Percentiles rank a stretch among this genome's conserved stretches.
Conservation (phyloP, 2,888 invertebrate genomes). For the Selenia dentaria region DNA sequence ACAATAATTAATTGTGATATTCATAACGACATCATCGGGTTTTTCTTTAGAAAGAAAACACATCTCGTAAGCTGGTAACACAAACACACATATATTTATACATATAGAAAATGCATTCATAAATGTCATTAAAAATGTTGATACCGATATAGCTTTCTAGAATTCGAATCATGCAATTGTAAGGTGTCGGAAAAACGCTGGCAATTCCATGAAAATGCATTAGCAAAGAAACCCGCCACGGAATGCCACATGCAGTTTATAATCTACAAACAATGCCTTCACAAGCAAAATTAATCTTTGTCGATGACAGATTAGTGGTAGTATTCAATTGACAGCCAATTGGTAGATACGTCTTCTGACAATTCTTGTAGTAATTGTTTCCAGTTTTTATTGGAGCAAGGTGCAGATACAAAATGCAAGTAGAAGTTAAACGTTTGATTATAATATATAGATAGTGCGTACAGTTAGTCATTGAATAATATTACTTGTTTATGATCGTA, state of each 20-base stretch:
- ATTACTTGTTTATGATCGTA: conserved; percentile 13
- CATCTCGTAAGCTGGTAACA: conserved; percentile 5
- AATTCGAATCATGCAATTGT: conserved; percentile 80
- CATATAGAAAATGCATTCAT: conserved; percentile 15
- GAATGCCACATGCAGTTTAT: conserved; percentile 72
- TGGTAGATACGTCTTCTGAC: conserved; percentile 65
- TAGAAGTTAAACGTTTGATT: conserved; percentile 52
- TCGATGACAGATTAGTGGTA: conserved; percentile 59
- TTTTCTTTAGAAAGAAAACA: no score
- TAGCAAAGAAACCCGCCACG: conserved; percentile 73
- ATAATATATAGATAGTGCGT: conserved; percentile 48
- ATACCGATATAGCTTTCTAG: conserved; percentile 72
- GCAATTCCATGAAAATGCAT: conserved; percentile 82
- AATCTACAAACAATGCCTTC: conserved; percentile 59
- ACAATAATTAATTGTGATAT: no score
- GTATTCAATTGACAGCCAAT: conserved; percentile 63
- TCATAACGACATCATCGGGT: no score
- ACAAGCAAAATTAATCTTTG: conserved; percentile 70
- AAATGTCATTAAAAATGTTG: conserved; percentile 52
- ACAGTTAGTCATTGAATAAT: conserved; percentile 19
- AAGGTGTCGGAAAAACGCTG: conserved; percentile 82
- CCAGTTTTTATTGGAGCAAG: conserved; percentile 79
- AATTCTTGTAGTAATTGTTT: conserved; percentile 71
- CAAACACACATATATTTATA: conserved; percentile 4
- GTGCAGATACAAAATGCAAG: conserved; percentile 75